phyloP scores from a whole-genome alignment of 2,888 invertebrate genomes.

The Thecophora atra region DNA sequence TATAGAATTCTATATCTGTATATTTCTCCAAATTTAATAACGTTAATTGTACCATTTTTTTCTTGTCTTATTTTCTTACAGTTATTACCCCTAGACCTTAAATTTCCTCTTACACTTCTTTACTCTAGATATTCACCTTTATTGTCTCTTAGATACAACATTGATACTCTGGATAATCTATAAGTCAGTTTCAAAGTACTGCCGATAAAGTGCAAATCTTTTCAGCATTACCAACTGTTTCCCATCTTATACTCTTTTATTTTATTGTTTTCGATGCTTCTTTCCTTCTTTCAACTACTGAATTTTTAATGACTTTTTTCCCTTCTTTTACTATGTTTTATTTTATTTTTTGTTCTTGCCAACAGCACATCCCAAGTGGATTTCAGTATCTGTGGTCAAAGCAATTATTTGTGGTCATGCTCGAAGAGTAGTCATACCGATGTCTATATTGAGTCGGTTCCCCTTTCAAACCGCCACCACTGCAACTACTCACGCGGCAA shows the following conservation, averaged over 20 bases:
- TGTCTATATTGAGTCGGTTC: slow-evolving; percentile 16
- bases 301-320: slow-evolving; percentile 42
- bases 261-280: slow-evolving; percentile 30
- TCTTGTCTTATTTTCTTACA: background rate
- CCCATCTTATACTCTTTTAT: background rate
- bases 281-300: slow-evolving; percentile 40
- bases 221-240: background rate
- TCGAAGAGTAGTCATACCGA: slow-evolving; percentile 2
- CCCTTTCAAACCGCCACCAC: background rate
- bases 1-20: too few relatives aligned
- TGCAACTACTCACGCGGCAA: background rate
- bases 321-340: slow-evolving; percentile 6
- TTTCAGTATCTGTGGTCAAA: slow-evolving; percentile 39
- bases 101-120: too few relatives aligned
- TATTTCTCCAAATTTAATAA: background rate
- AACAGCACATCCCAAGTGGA: background rate
- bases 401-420: slow-evolving; percentile 45
- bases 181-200: too few relatives aligned
- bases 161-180: too few relatives aligned
- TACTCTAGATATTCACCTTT: too few relatives aligned
- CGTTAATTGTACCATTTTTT: background rate
- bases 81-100: too few relatives aligned
- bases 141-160: too few relatives aligned
- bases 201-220: background rate
- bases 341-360: slow-evolving; percentile 10